These are phyloP conservation scores for Bagarius yarrelli DNA, from an alignment of 2,113 vertebrate species.

Conservation along the genomic window DNA sequence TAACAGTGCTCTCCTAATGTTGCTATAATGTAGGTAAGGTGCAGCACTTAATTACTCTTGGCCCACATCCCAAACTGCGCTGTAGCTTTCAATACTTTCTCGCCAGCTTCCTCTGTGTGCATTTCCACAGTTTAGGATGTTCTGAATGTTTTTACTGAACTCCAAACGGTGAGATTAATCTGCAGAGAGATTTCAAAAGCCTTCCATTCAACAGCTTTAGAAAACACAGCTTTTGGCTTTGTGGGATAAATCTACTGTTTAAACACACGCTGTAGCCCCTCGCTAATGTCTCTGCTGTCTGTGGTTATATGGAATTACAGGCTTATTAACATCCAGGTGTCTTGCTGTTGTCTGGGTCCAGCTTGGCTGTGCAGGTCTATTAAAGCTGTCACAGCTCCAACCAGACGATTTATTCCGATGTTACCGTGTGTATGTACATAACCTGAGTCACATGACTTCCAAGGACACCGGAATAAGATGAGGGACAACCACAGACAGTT, in stretches of 20 bases:
- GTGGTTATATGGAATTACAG: background rate
- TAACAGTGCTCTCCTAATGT: background rate
- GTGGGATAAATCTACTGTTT: background rate
- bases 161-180: background rate
- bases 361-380: background rate
- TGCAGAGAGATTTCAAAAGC: background rate
- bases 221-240: background rate
- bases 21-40: background rate
- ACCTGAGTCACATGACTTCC: background rate
- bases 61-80: background rate
- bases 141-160: background rate
- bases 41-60: background rate
- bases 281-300: background rate
- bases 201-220: background rate
- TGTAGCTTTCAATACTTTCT: background rate
- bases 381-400: slow-evolving; percentile 1
- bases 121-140: background rate
- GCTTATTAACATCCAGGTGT: background rate
- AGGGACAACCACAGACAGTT: background rate
- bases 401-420: background rate
- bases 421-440: background rate
- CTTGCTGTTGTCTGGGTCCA: background rate
- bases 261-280: too few relatives aligned
- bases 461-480: background rate
- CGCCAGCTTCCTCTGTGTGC: background rate